Evolutionary conservation across 2,113 vertebrate species (phyloP).

Genomic region (Todiramphus saurophagus): DNA sequence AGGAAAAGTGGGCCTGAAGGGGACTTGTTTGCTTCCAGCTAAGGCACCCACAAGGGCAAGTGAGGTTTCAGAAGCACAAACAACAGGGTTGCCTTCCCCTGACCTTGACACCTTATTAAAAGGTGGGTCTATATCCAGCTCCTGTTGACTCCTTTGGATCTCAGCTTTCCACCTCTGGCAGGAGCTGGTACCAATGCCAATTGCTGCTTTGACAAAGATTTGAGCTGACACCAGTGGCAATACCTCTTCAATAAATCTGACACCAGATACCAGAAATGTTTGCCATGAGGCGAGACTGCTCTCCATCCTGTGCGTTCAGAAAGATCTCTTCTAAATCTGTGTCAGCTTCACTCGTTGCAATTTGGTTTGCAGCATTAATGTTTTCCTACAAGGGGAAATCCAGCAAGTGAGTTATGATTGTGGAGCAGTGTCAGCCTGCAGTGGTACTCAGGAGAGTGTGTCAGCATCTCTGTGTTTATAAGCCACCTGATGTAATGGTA

Average conservation of each 20-base stretch:
- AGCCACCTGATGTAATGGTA: not conserved
- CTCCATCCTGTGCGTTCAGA: not conserved
- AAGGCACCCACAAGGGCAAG: not conserved
- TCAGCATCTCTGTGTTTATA: not conserved
- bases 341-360: not conserved
- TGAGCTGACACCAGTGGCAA: not conserved
- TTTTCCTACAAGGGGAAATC: not conserved
- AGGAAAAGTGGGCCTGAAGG: not conserved
- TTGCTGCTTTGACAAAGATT: not conserved
- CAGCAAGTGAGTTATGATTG: not conserved
- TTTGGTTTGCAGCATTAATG: not conserved
- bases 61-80: not conserved
- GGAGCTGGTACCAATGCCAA: not conserved
- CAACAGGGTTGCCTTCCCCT: not conserved
- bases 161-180: slow-evolving; percentile 15
- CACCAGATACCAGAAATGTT: not conserved
- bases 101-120: not conserved
- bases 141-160: not conserved
- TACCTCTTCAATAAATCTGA: not conserved
- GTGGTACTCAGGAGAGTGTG: not conserved
- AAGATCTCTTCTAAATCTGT: not conserved
- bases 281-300: not conserved
- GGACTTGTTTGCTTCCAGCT: fast-evolving
- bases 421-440: not conserved
- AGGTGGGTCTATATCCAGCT: not conserved